Base-by-base conservation (phyloP, 2,888 invertebrate species). In the Bembecia ichneumoniformis region DNA sequence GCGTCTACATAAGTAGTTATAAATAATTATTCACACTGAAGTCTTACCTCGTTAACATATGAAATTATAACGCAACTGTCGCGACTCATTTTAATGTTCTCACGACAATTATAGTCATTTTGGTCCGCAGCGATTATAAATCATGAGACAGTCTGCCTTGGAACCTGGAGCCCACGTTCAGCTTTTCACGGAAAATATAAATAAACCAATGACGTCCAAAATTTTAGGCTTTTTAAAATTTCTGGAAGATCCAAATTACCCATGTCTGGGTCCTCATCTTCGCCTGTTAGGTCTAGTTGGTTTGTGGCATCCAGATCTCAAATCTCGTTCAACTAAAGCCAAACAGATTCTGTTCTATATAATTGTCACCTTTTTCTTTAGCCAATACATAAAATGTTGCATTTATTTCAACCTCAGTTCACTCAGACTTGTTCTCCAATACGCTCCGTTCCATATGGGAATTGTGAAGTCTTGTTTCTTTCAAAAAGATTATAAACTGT, bases 381-480 rank as follows among this genome's bases (percentile, higher is more conserved):
- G 68, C 35, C 74, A 76, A 52, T 79, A 78, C 52, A 34, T 77
- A 2, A 81, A 67, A 59, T 75, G 71, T 50, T 46, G 60, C 3
- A 53, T 74, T 13, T 58, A 57, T 44, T 64, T 68, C n/a, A 59
- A 66, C 35, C 2, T 52, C 2, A 62, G 57, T n/a, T 66, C 68
- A 1, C 46, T 80, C 0, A 66, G 66, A 47, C 56, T 71, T 4
- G 66, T 81, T 34, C 56, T 81, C 0, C 71, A 77, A 49, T 75
- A 71, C 48, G 71, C 71, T 3, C 79, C 81, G 2, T 81, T 78
- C 52, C 81, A 81, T 49, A 64, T 79, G 56, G 78, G 77, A 0
- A 61, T 77, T 2, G 35, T 72, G 0, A 80, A 80, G 52, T 50
- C 65, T 1, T 69, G 70, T 51, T 67, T 68, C 47, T 79, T 80